phyloP scores from a whole-genome alignment of 2,888 invertebrate genomes.

The Pristionchus exspectatus region DNA sequence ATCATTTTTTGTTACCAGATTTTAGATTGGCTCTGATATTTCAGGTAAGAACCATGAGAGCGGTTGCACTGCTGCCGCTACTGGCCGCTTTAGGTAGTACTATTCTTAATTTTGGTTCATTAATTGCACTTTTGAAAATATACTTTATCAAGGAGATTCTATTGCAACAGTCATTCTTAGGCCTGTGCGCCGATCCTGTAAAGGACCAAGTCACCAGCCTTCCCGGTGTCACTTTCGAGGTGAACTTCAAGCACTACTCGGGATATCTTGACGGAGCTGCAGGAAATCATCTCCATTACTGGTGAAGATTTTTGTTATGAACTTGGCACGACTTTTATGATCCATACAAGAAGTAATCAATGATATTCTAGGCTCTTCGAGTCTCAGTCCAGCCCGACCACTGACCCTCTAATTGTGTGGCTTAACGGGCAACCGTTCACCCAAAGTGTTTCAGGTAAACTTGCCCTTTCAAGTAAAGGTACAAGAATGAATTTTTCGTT shows the following conservation, averaged over 20 bases:
- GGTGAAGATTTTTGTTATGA: conserved; percentile 70
- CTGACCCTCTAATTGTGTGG: conserved; percentile 79
- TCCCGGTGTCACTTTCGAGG: conserved; percentile 69
- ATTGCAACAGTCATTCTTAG: not conserved
- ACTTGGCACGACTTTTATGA: too few species aligned
- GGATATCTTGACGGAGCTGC: conserved; percentile 77
- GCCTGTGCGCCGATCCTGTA: conserved; percentile 57
- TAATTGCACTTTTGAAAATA: too few species aligned
- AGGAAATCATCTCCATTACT: conserved; percentile 80
- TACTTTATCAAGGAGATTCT: too few species aligned
- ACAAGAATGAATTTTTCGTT: too few species aligned
- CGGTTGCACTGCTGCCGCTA: not conserved
- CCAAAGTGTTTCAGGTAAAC: conserved; percentile 77
- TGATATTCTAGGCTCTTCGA: conserved; percentile 79
- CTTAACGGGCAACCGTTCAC: conserved; percentile 81
- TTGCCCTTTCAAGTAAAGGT: too few species aligned
- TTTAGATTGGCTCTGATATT: not conserved
- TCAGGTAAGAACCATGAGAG: not conserved
- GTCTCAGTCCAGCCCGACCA: conserved; percentile 77
- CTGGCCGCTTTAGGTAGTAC: not conserved
- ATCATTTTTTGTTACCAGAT: too few species aligned
- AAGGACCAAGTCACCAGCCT: conserved; percentile 64
- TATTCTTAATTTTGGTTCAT: not conserved
- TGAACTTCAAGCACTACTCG: conserved; percentile 80
- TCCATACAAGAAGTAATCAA: too few species aligned